These are phyloP conservation scores for Oppia nitens DNA, from an alignment of 1,140 invertebrate genomes.

Conservation along the genomic window DNA sequence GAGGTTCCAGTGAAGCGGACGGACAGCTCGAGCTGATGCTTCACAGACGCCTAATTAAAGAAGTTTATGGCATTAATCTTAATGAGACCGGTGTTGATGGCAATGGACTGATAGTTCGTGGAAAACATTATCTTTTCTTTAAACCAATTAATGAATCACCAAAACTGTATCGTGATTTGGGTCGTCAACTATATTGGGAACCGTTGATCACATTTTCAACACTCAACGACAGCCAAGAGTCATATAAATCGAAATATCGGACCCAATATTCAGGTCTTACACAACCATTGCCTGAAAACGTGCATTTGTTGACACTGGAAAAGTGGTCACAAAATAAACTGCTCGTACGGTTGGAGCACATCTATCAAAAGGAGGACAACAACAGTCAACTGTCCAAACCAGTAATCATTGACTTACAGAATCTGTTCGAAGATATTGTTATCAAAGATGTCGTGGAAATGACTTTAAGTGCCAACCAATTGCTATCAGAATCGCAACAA, in stretches of 20 bases:
- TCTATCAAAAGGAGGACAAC: no score
- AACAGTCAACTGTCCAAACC: no score
- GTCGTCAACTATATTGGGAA: slow-evolving; percentile 30
- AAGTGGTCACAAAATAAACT: slow-evolving; percentile 50
- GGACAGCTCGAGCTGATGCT: slow-evolving; percentile 29
- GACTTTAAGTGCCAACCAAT: no score
- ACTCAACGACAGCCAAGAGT: slow-evolving; percentile 28
- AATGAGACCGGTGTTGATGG: slow-evolving; percentile 56
- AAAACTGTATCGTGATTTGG: slow-evolving; percentile 29
- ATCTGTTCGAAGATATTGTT: no score
- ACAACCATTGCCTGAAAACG: slow-evolving; percentile 55
- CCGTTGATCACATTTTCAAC: slow-evolving; percentile 33
- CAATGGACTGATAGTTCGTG: slow-evolving; percentile 58
- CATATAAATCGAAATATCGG: no score
- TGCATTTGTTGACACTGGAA: slow-evolving; percentile 71
- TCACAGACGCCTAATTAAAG: slow-evolving; percentile 60
- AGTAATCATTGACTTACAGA: no score
- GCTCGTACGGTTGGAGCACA: slow-evolving; percentile 69
- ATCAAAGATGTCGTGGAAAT: no score
- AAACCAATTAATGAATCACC: slow-evolving; percentile 25
- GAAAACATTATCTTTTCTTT: slow-evolving; percentile 39
- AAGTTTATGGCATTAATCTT: slow-evolving; percentile 70
- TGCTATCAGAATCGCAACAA: no score
- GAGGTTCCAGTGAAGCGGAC: slow-evolving; percentile 33
- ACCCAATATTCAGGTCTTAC: no score